These are phyloP conservation scores for Chlorops oryzae DNA, from an alignment of 1,140 invertebrate genomes.

Conservation along the genomic window DNA sequence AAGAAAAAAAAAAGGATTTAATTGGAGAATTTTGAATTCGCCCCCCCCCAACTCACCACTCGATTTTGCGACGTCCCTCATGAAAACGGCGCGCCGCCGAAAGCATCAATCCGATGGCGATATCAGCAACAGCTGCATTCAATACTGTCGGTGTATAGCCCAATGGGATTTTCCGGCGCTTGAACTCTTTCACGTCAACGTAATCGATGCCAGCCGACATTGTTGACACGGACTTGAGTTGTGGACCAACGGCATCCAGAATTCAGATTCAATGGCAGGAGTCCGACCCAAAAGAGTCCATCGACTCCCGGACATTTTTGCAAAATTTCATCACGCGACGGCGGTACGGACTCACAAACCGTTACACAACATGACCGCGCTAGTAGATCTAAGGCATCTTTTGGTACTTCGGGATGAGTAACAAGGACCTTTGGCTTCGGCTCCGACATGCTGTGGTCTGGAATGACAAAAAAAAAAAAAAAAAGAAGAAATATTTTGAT, in stretches of 20 bases:
- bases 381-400: conserved; percentile 46
- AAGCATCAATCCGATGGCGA: conserved; percentile 59
- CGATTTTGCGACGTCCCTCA: conserved; percentile 57
- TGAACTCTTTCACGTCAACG: conserved; percentile 64
- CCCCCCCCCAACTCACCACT: too few species aligned
- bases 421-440: too few species aligned
- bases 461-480: too few species aligned
- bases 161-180: conserved; percentile 61
- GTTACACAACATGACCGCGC: conserved; percentile 32
- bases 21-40: too few species aligned
- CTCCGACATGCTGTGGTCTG: too few species aligned
- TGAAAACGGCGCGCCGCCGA: conserved; percentile 61
- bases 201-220: conserved; percentile 86
- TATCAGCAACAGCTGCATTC: conserved; percentile 85
- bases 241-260: conserved; percentile 62
- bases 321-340: conserved; percentile 53
- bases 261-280: conserved; percentile 68
- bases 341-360: conserved; percentile 29
- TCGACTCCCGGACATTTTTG: conserved; percentile 58
- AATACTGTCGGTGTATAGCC: conserved; percentile 88
- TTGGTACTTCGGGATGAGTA: conserved; percentile 46
- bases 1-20: not conserved
- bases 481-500: too few species aligned
- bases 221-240: conserved; percentile 77
- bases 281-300: conserved; percentile 63